Evolutionary conservation across 1,140 invertebrate species (phyloP), one percentile per base, ranked within the genome.

Genomic region (Geopemphigus sp.): DNA sequence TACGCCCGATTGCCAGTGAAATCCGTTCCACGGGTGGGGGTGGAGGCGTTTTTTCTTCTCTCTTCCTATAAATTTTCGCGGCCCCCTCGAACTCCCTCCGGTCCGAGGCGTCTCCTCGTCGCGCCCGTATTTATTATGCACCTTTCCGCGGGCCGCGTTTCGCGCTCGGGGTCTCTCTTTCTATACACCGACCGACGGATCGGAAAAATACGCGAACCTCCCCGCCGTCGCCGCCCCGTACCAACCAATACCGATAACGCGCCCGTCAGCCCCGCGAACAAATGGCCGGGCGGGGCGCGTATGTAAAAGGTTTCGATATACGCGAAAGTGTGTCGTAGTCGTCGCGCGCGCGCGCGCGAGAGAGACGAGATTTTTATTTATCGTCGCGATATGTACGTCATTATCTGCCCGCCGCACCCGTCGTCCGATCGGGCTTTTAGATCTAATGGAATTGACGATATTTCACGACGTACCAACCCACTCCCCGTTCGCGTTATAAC

Each of bases 341-440:
- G n/a, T n/a, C n/a, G n/a, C n/a, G n/a, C n/a, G n/a, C n/a, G n/a
- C n/a, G n/a, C n/a, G 45, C 45, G 66, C 24, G 45, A 39, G 5
- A 68, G 32, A 39, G 45, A 26, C 39, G 66, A 57, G 70, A 73
- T 73, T 73, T 73, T 57, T 73, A 56, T 73, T 73, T 73, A 72
- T 72, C 24, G 26, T 14, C 14, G 47, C 50, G 53, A 54, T 53
- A 72, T 47, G 53, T 72, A n/a, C 53, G 24, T 72, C 47, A 72
- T 72, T 72, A 72, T 72, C 19, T 17, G 53, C n/a, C 22, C 45
- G 66, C 47, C 39, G 64, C 39, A 22, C 66, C 24, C 66, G 24
- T 68, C 66, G 47, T 24, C 19, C 66, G 45, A 50, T 50, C 66
- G 45, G 26, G 45, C 45, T 68, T 68, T 68, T 50, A 68, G 14